A percentile compares a stretch with the other conserved stretches of the same genome.
These are phyloP conservation scores for Pollachius pollachius DNA, from an alignment of 2,113 vertebrate species.

Conservation along the genomic window DNA sequence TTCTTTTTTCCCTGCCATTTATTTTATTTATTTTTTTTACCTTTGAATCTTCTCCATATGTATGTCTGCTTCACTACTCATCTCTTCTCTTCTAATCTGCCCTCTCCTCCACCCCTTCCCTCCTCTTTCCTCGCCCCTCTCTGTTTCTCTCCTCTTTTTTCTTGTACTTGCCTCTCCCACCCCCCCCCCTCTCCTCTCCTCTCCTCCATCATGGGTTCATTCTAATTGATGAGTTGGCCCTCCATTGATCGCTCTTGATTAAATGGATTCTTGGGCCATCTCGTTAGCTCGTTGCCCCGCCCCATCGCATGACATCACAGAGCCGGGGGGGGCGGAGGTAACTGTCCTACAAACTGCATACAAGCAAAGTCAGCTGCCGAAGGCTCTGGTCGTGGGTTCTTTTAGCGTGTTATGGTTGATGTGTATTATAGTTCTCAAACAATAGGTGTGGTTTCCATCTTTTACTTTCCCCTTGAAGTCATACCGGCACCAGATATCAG, in stretches of 20 bases:
- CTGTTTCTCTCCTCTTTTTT: neutral
- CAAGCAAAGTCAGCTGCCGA: no score
- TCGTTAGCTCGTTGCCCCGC: conserved; percentile 17
- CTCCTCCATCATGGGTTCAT: conserved; percentile 37
- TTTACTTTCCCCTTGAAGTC: no score
- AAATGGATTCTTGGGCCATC: conserved; percentile 58
- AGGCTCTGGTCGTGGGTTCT: no score
- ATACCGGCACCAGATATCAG: no score
- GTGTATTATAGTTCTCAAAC: no score
- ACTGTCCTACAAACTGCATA: no score
- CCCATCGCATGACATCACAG: conserved; percentile 51
- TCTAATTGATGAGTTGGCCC: conserved; percentile 53
- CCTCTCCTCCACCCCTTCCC: neutral
- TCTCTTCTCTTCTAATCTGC: conserved; percentile 2
- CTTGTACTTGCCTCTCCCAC: neutral
- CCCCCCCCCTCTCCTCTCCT: neutral
- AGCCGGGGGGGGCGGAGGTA: neutral
- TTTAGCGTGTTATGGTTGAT: no score
- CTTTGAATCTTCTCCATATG: no score
- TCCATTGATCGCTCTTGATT: conserved; percentile 60
- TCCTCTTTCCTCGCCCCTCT: neutral
- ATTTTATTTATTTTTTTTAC: no score
- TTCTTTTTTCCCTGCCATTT: no score
- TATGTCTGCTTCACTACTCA: neutral
- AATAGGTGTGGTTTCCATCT: no score